Base-by-base conservation (phyloP, 2,888 invertebrate species). In the Amblyjoppa fuscipennis region DNA sequence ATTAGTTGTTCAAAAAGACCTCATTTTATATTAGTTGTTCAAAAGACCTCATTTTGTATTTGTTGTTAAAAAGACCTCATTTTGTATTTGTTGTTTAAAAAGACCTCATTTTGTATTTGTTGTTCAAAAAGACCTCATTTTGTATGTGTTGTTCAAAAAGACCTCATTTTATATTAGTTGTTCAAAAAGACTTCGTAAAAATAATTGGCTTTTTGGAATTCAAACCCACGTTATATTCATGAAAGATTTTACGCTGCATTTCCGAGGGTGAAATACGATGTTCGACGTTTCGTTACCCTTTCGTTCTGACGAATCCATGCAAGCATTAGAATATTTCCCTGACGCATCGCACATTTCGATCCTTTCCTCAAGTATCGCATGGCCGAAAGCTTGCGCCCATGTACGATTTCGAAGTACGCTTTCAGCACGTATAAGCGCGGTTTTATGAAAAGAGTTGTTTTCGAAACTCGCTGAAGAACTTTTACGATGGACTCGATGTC, bases 251-350 rank as follows among this genome's bases (percentile, higher is more conserved):
- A 41, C 41, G 11, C 9, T 11, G 41, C 6, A 6, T 6, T 34
- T 34, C 34, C 7, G 34, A 34, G 34, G 70, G 66, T 78, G n/a
- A 70, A 61, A 61, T 34, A 34, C 64, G 31, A 49, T 51, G 41
- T 41, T 64, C 25, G 41, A 56, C 25, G 3, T 31, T 86, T 45
- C 66, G 6, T 84, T 73, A 92, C 92, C 66, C 84, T 88, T 87
- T 75, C 87, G 61, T 91, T 91, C 31, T 89, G 89, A 6, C 73
- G 69, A 34, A 90, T 87, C 89, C 88, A 90, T 31, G 91, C 90
- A n/a, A 81, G 3, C 25, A 88, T 77, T 77, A 91, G 25, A 20
- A 82, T 41, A 31, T 92, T 92, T 4, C 75, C 84, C 49, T 91
- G 88, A 0, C 4, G 4, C 11, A 0, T 4, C 0, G 92, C 88